A percentile compares a stretch with the other conserved stretches of the same genome.
Conservation (phyloP, 1,140 invertebrate species). For the Cardiocondyla obscurior region DNA sequence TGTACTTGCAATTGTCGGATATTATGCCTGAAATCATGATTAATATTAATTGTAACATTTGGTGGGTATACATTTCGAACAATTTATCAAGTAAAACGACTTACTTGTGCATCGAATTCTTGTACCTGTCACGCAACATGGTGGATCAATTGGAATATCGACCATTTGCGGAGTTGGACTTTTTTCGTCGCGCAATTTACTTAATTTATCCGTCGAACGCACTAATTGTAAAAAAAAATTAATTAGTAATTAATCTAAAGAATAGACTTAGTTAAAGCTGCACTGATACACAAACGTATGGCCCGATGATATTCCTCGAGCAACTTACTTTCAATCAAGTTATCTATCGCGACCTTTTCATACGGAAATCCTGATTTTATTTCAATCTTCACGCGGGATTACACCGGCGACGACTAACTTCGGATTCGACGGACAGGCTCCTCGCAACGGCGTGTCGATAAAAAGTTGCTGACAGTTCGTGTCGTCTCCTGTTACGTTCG, state of each 20-base stretch:
- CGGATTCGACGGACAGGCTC: background rate
- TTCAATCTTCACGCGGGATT: conserved; percentile 36
- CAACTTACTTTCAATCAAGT: background rate
- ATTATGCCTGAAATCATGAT: conserved; percentile 9
- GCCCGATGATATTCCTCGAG: background rate
- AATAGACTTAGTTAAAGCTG: background rate
- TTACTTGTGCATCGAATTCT: conserved; percentile 18
- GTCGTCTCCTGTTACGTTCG: conserved; percentile 22
- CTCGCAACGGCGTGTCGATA: conserved; percentile 47
- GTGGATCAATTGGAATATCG: background rate
- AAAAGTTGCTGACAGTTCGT: conserved; percentile 46
- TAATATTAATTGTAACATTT: background rate
- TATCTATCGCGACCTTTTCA: background rate
- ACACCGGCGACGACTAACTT: conserved; percentile 39
- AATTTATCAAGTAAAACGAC: background rate
- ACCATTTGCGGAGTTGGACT: background rate
- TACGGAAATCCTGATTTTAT: background rate
- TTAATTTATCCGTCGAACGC: background rate
- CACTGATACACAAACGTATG: background rate
- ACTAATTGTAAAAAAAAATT: conserved; percentile 22
- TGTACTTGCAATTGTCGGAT: background rate
- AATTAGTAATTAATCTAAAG: background rate
- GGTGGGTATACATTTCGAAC: background rate
- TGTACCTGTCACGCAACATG: conserved; percentile 17
- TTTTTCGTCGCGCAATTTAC: background rate